Conservation (phyloP, 2,888 invertebrate species). For the Coleophora deauratella region DNA sequence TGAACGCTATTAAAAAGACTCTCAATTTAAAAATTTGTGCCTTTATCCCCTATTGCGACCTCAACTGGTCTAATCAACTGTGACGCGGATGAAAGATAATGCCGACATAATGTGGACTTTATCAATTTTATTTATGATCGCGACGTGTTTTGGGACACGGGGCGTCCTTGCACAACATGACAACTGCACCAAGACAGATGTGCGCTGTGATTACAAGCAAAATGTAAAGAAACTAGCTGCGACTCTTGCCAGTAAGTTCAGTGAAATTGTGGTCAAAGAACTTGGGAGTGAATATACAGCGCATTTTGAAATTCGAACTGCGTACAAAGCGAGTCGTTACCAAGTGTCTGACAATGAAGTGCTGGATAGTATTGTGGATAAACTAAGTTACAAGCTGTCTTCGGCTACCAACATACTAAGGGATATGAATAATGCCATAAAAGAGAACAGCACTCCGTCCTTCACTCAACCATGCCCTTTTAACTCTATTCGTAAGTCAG, state of each 20-base stretch:
- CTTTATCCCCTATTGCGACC: conserved; percentile 1
- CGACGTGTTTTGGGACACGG: conserved; percentile 31
- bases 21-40: conserved; percentile 4
- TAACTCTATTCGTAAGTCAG: conserved; percentile 64
- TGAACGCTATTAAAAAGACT: neutral
- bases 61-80: conserved; percentile 18
- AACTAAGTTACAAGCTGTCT: conserved; percentile 53
- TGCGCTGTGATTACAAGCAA: conserved; percentile 50
- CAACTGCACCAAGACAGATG: conserved; percentile 49
- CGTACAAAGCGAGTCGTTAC: conserved; percentile 52
- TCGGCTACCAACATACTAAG: conserved; percentile 51
- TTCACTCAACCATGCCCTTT: conserved; percentile 66
- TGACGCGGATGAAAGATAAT: conserved; percentile 38
- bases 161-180: conserved; percentile 45
- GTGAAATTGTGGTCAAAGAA: conserved; percentile 55
- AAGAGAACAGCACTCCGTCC: conserved; percentile 54
- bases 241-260: conserved; percentile 47
- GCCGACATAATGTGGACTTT: conserved; percentile 59
- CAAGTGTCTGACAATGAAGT: conserved; percentile 45
- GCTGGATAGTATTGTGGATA: conserved; percentile 45
- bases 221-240: conserved; percentile 51
- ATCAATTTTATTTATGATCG: conserved; percentile 49
- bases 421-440: conserved; percentile 54
- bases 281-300: conserved; percentile 56
- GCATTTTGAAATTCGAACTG: conserved; percentile 51